Evolutionary conservation across 2,113 vertebrate species (phyloP), one percentile per base, ranked within the genome.

Genomic region (Columba janthina): DNA sequence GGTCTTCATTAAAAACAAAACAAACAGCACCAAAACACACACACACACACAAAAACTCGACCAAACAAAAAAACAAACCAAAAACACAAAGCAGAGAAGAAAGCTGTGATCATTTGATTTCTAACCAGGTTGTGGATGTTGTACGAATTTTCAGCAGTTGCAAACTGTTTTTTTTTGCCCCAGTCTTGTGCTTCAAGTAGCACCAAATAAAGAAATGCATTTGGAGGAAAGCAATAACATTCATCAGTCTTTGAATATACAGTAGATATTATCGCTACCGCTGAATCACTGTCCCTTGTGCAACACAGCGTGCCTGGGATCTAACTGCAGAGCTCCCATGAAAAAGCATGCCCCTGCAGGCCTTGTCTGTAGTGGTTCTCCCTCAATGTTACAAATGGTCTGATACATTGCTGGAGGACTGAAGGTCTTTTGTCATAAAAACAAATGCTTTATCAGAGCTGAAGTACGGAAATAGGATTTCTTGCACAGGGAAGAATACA

Each of bases 121-220:
- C 95, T 92, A 22, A 94, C 92, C 88, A 81, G 85, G n/a, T 51
- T 2, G 1, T 9, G 51, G 54, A 90, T 0, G 3, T 24, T 66
- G 25, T 58, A 25, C 2, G 31, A 31, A 1, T 12, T 25, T 32
- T 50, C 83, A 83, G 12, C 28, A 22, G 75, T 78, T 62, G 67
- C 60, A 42, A 83, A 73, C 51, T n/a, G 29, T 31, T 46, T 50
- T 10, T 60, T 60, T 94, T 79, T 85, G 42, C 26, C 88, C 58
- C 72, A 93, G 74, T 10, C 48, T 58, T n/a, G 73, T 78, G 32
- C 71, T 85, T 36, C 73, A 71, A 57, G 67, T 81, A 64, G 75
- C 90, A 95, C 60, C 93, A 94, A 94, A 73, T 51, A 80, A 81
- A 96, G 89, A 95, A 92, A 95, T 17, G 48, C 64, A 73, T 90